Evolutionary conservation across 2,113 vertebrate species (phyloP).

Genomic region (Corythoichthys haematopterus): DNA sequence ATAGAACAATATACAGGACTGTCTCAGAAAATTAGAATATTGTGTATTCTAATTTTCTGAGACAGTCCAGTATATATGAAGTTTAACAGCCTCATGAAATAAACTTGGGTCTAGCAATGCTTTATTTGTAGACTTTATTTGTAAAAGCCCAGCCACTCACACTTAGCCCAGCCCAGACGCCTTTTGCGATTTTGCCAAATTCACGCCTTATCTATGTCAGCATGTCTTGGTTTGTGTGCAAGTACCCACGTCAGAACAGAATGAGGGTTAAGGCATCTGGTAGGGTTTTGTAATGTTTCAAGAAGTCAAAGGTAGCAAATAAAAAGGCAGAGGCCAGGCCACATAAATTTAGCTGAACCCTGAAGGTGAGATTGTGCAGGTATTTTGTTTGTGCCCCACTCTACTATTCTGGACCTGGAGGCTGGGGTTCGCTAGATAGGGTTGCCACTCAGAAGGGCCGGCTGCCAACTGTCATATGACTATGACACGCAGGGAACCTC

Average conservation of each 20-base stretch:
- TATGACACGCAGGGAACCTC: conserved; percentile 37
- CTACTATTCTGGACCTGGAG: conserved; percentile 82
- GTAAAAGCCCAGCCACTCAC: not conserved
- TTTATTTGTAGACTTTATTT: no score
- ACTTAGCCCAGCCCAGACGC: conserved; percentile 11
- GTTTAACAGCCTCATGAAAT: no score
- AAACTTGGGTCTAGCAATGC: no score
- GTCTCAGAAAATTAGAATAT: no score
- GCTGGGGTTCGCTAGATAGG: conserved; percentile 66
- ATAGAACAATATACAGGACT: no score
- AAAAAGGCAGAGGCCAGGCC: conserved; percentile 27
- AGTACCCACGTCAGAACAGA: conserved; percentile 27
- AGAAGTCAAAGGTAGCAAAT: conserved; percentile 34
- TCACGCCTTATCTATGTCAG: conserved; percentile 40
- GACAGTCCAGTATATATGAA: no score
- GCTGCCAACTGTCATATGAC: conserved; percentile 55
- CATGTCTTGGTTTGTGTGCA: conserved; percentile 12
- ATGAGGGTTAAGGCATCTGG: conserved; percentile 30
- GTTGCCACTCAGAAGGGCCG: conserved; percentile 52
- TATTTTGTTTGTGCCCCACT: conserved; percentile 76
- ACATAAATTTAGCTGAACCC: conserved; percentile 43
- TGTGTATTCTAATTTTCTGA: no score
- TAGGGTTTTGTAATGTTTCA: conserved; percentile 34
- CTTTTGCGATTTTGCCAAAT: conserved; percentile 34
- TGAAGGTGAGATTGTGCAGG: conserved; percentile 70